A percentile compares a stretch with the other conserved stretches of the same genome.
phyloP scores from a whole-genome alignment of 1,140 invertebrate species.

The Dufourea novaeangliae region DNA sequence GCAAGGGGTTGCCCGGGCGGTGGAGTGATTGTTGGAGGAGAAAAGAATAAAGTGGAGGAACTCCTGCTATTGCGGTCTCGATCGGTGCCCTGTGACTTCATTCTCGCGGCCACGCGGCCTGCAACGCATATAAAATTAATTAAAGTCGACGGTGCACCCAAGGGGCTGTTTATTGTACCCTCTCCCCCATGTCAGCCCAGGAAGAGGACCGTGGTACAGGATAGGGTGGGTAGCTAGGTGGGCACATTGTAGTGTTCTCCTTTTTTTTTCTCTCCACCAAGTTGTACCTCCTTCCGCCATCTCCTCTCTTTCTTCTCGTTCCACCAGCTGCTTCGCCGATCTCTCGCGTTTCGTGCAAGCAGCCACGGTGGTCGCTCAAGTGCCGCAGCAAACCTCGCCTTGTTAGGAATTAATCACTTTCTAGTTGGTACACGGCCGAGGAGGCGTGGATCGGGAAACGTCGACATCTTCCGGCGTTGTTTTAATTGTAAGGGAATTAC shows the following conservation, averaged over 20 bases:
- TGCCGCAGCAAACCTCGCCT: constrained; percentile 69
- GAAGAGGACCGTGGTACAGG: neutral
- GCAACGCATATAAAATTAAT: constrained; percentile 78
- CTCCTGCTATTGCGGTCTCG: neutral
- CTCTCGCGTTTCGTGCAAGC: neutral
- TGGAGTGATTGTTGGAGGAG: neutral
- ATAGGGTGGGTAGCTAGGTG: constrained; percentile 20
- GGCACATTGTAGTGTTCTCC: constrained; percentile 62
- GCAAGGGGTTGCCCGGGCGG: neutral
- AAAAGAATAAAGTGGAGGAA: constrained; percentile 34
- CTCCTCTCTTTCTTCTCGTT: constrained; percentile 5
- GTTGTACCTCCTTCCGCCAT: neutral
- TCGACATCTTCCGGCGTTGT: constrained; percentile 63
- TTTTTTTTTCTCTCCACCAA: neutral
- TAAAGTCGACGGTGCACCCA: constrained; percentile 71
- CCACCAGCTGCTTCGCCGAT: constrained; percentile 21
- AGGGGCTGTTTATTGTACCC: constrained; percentile 64
- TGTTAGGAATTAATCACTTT: constrained; percentile 79
- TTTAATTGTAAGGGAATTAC: constrained; percentile 77
- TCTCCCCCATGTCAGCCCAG: constrained; percentile 24
- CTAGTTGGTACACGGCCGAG: constrained; percentile 53
- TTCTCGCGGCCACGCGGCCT: constrained; percentile 54
- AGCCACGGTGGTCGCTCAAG: constrained; percentile 66
- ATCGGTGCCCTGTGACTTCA: constrained; percentile 62
- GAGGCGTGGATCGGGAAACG: constrained; percentile 10